Evolutionary conservation across 2,888 invertebrate species (phyloP).

Genomic region (Patella pellucida): DNA sequence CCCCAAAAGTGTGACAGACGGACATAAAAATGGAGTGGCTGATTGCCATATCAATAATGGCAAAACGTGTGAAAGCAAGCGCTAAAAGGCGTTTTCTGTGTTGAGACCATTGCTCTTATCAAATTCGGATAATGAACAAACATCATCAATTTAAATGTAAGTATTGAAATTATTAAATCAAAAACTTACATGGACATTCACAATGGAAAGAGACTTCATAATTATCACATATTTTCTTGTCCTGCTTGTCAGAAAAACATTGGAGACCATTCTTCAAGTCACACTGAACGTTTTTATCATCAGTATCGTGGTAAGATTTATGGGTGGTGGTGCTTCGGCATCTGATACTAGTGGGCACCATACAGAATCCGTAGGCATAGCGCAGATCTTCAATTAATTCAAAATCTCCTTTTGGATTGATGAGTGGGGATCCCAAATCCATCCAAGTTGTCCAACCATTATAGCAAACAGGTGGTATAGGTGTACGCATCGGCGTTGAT

Average conservation of each 20-base stretch:
- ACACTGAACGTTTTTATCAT: constrained; percentile 48
- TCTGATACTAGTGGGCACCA: constrained; percentile 53
- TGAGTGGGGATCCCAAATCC: constrained; percentile 47
- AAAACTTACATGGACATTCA: constrained; percentile 72
- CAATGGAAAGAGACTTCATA: constrained; percentile 66
- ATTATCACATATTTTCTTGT: constrained; percentile 51
- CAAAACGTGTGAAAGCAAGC: no score
- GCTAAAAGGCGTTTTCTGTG: no score
- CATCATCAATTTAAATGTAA: no score
- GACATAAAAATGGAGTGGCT: no score
- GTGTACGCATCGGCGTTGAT: constrained; percentile 21
- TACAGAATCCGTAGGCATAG: constrained; percentile 54
- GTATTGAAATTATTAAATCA: no score
- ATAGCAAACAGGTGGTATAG: constrained; percentile 44
- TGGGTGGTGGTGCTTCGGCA: constrained; percentile 47
- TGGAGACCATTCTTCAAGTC: constrained; percentile 79
- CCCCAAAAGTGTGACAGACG: no score
- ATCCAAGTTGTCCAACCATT: constrained; percentile 54
- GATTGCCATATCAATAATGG: no score
- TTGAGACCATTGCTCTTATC: no score
- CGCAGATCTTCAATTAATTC: constrained; percentile 46
- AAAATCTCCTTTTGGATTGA: constrained; percentile 44
- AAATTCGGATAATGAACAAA: no score
- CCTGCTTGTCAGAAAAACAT: constrained; percentile 73
- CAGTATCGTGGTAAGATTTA: constrained; percentile 41